These are phyloP conservation scores for Euwallacea fornicatus DNA, from an alignment of 1,140 invertebrate species.

Conservation along the genomic window DNA sequence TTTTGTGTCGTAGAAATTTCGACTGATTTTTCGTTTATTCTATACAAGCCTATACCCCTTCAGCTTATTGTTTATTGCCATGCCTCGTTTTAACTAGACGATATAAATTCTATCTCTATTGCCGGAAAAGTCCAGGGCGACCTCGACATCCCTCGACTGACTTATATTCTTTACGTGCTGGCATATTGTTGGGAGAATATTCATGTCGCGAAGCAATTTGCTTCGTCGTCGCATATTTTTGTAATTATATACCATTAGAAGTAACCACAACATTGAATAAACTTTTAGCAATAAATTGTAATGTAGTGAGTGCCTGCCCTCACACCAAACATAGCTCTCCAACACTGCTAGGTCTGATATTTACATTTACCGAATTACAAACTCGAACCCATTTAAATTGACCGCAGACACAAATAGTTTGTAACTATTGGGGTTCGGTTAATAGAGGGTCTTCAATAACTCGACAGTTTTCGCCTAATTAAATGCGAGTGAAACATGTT, in stretches of 20 bases:
- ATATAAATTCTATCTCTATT: constrained; percentile 11
- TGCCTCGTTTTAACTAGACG: constrained; percentile 6
- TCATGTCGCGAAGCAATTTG: background rate
- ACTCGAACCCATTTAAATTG: background rate
- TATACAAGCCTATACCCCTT: background rate
- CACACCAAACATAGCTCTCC: background rate
- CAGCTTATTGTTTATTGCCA: background rate
- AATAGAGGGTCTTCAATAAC: background rate
- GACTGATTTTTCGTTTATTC: background rate
- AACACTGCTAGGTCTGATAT: background rate
- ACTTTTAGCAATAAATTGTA: background rate
- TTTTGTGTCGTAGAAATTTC: background rate
- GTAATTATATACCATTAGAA: background rate
- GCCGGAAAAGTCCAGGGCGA: constrained; percentile 6
- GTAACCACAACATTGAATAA: background rate
- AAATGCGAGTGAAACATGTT: background rate
- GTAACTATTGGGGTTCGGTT: constrained; percentile 2
- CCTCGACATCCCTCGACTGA: background rate
- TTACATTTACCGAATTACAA: constrained; percentile 1
- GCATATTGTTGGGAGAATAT: constrained; percentile 6
- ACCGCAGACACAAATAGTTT: constrained; percentile 1
- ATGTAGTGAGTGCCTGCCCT: background rate
- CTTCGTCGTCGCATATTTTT: background rate
- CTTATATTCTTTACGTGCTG: constrained; percentile 11
- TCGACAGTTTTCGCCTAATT: background rate